These are phyloP conservation scores for Avahi laniger DNA, from an alignment of 2,797 vertebrate genomes.

Conservation along the genomic window DNA sequence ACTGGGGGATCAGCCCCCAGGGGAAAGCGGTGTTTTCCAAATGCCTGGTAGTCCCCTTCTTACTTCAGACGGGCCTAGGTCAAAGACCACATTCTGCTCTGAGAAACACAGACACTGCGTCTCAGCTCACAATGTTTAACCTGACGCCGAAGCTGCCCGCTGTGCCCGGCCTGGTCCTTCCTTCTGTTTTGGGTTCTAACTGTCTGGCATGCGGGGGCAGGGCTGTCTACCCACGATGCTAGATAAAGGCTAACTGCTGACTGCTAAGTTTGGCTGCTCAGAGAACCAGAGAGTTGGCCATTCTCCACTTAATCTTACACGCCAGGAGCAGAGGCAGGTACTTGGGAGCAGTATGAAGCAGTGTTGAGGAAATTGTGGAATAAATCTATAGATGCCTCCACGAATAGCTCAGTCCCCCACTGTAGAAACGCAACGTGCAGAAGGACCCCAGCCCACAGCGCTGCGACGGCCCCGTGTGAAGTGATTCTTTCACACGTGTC, in stretches of 20 bases:
- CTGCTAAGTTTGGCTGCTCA: background rate
- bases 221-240: background rate
- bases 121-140: background rate
- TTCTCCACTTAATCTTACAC: fast-evolving
- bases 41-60: conserved; percentile 12
- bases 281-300: background rate
- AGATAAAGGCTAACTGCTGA: background rate
- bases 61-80: conserved; percentile 9
- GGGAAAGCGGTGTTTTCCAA: conserved; percentile 55
- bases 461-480: fast-evolving
- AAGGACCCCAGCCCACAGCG: fast-evolving
- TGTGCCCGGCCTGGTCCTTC: background rate
- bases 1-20: background rate
- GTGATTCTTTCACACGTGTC: too few species aligned
- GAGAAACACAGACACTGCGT: background rate
- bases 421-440: fast-evolving
- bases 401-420: fast-evolving
- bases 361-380: fast-evolving
- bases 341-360: background rate
- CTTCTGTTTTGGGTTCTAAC: conserved; percentile 9
- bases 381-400: fast-evolving
- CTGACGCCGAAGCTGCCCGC: background rate
- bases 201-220: too few species aligned
- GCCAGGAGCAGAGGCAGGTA: background rate
- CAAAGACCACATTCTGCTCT: conserved; percentile 9